Evolutionary conservation across 2,888 invertebrate genomes (phyloP).

Genomic region (Julus scandinavius): DNA sequence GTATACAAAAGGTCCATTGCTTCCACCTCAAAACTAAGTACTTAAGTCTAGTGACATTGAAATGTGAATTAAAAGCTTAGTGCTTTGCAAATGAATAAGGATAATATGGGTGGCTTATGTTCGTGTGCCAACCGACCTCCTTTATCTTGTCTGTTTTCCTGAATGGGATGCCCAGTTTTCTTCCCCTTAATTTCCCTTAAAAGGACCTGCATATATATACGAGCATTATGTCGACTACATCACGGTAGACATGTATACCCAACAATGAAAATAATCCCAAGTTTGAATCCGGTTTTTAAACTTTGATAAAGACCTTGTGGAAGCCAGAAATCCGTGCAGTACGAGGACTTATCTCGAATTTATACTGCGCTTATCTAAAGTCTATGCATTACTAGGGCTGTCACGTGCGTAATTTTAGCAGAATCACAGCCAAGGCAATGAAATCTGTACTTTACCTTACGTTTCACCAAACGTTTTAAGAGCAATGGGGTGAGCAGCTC

Average conservation of each 20-base stretch:
- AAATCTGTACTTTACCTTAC: background rate
- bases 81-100: slow-evolving; percentile 49
- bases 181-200: slow-evolving; percentile 12
- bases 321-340: background rate
- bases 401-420: background rate
- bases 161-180: slow-evolving; percentile 27
- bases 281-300: slow-evolving; percentile 40
- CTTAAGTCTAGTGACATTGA: slow-evolving; percentile 50
- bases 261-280: slow-evolving; percentile 41
- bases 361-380: background rate
- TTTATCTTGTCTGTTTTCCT: slow-evolving; percentile 51
- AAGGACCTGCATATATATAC: slow-evolving; percentile 36
- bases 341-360: slow-evolving; percentile 26
- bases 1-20: slow-evolving; percentile 43
- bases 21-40: slow-evolving; percentile 47
- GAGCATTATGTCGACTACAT: background rate
- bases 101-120: slow-evolving; percentile 53
- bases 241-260: background rate
- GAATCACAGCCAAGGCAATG: background rate
- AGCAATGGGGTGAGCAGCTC: background rate
- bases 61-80: slow-evolving; percentile 53
- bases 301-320: slow-evolving; percentile 32
- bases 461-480: background rate
- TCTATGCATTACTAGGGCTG: background rate
- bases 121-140: slow-evolving; percentile 52